Base-by-base conservation (phyloP, 2,888 invertebrate species). In the Callimorpha dominula region DNA sequence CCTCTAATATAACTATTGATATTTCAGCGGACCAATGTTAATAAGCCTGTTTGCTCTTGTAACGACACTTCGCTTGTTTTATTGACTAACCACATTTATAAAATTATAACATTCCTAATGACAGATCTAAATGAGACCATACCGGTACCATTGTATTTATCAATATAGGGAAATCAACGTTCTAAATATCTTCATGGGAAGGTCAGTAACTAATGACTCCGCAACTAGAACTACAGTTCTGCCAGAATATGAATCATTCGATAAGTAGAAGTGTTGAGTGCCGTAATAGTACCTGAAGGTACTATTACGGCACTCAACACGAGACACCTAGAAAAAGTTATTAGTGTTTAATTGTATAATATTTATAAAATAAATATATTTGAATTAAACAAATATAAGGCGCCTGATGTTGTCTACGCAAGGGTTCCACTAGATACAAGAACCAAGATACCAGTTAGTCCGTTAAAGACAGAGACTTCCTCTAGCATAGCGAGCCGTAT, bases 11-110 rank as follows among this genome's bases (percentile, higher is more conserved):
- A 62, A 60, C 60, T 65, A 65, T 17, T 50, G 65, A 65, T 65
- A 64, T 64, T 64, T 43, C 64, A 43, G 43, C 42, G 17, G 46
- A 68, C 40, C 68, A 46, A 60, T 68, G 57, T 68, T 68, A 69
- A 69, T 69, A 20, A 57, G 17, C 60, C 46, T 46, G 60, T 20
- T 68, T 15, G 60, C 46, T 54, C 67, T 54, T 54, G 54, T 57
- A n/a, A 68, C n/a, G 3, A n/a, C 42, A 57, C 52, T 43, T 43
- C n/a, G 54, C 52, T 54, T 54, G 17, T 8, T 42, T n/a, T 20
- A 67, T 54, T 50, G 31, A 9, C 12, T 14, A 54, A 68, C 42
- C 46, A 57, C 31, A 31, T 31, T 31, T 46, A 46, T 54, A 43
- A 20, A n/a, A 42, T n/a, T 40, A 42, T 17, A 17, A 60, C 20